These are phyloP conservation scores for Siphonodentalium dalli DNA, from an alignment of 2,888 invertebrate species.

Conservation along the genomic window DNA sequence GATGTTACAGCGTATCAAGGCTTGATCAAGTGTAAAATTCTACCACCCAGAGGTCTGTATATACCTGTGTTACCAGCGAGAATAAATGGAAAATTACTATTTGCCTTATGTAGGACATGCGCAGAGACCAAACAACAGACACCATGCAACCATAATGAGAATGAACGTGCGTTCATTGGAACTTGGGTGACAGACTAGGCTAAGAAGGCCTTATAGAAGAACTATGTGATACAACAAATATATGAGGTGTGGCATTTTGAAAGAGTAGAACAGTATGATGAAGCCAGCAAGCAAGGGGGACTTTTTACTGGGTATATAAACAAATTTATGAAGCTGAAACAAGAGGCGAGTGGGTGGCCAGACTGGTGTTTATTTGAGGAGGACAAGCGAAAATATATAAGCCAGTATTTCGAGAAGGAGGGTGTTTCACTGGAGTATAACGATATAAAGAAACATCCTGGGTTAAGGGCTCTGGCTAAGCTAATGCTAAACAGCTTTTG, in stretches of 20 bases:
- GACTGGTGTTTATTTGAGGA: slow-evolving; percentile 15
- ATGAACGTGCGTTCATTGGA: slow-evolving; percentile 37
- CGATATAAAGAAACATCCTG: slow-evolving; percentile 13
- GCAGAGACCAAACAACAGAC: slow-evolving; percentile 13
- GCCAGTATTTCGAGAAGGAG: slow-evolving; percentile 18
- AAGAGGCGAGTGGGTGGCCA: slow-evolving; percentile 41
- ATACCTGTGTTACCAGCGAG: slow-evolving; percentile 50
- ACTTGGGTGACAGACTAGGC: slow-evolving; percentile 57
- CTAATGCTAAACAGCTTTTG: slow-evolving; percentile 1
- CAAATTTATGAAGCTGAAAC: slow-evolving; percentile 36
- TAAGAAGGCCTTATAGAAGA: slow-evolving; percentile 41
- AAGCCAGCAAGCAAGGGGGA: slow-evolving; percentile 3
- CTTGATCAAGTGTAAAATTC: slow-evolving; percentile 36
- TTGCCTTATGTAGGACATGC: slow-evolving; percentile 53
- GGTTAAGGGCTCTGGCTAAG: slow-evolving; percentile 18
- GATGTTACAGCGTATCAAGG: slow-evolving; percentile 37
- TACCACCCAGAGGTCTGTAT: slow-evolving; percentile 42
- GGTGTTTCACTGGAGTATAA: slow-evolving; percentile 10
- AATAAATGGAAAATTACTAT: slow-evolving; percentile 53
- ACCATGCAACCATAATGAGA: slow-evolving; percentile 12
- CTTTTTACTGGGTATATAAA: slow-evolving; percentile 49
- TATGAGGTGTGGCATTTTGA: slow-evolving; percentile 53
- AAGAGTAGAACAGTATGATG: slow-evolving; percentile 9
- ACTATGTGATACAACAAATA: slow-evolving; percentile 48
- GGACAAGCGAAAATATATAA: slow-evolving; percentile 33